Base-by-base conservation (phyloP, 2,888 invertebrate species). In the Cremastinae sp. region DNA sequence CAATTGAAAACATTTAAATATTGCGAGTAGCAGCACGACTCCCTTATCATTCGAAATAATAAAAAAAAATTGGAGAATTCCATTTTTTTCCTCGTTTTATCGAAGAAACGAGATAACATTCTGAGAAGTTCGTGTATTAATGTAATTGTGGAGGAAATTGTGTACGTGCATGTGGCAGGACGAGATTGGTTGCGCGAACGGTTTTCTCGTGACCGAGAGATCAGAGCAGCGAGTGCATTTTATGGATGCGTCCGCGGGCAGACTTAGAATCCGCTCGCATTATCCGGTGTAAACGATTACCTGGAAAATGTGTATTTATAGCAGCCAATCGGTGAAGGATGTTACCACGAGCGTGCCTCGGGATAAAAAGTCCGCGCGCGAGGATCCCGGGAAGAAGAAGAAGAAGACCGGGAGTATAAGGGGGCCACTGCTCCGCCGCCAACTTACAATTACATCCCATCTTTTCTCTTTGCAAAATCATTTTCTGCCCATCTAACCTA, bases 121-220 rank as follows among this genome's bases (percentile, higher is more conserved):
- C 28, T 28, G 2, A 28, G 28, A 28, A 28, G 28, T n/a, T n/a
- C n/a, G n/a, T n/a, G n/a, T 28, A 5, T 28, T 28, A 5, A 5
- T 28, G 5, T 5, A 28, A 28, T 28, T 5, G 28, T 28, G 28
- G 5, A 28, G 28, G 5, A 5, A 28, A 53, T 34, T 36, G 18
- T 36, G 18, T 34, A 28, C 28, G 18, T 58, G 47, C 12, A 36
- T n/a, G n/a, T n/a, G n/a, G n/a, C n/a, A 12, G 14, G 36, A 34
- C n/a, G 16, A 43, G 28, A 28, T 59, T 18, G 18, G 34, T 36
- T 59, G 61, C 43, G 69, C 59, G 51, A 70, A 70, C 69, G 59
- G 69, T 70, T 70, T 43, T 70, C 69, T 61, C 59, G 69, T 70
- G 69, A 70, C 69, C 69, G 69, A 62, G 74, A 74, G 66, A 68